Evolutionary conservation across 2,113 vertebrate species (phyloP).

Genomic region (Sinosuthora webbiana): DNA sequence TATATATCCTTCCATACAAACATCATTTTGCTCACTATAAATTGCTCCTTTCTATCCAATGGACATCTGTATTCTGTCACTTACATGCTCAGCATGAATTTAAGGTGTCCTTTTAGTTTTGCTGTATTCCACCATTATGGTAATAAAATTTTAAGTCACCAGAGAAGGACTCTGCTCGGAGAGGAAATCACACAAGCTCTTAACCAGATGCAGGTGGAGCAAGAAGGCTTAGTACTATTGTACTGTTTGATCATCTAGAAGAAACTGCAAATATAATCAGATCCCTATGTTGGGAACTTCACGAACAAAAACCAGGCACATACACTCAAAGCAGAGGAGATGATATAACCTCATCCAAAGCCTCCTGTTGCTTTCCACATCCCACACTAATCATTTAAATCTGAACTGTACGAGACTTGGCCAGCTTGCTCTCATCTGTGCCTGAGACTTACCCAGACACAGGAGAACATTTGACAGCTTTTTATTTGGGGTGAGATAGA

Average conservation of each 20-base stretch:
- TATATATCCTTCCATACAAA: background rate
- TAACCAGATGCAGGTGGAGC: slow-evolving; percentile 51
- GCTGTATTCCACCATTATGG: background rate
- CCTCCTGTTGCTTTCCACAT: slow-evolving; percentile 50
- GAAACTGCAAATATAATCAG: slow-evolving; percentile 61
- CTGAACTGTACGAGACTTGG: background rate
- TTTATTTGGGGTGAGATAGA: background rate
- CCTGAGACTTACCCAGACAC: background rate
- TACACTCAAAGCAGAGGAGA: slow-evolving; percentile 4
- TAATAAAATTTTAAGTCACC: slow-evolving; percentile 24
- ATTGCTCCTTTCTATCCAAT: background rate
- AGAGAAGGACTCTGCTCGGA: background rate
- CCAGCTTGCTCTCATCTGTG: slow-evolving; percentile 16
- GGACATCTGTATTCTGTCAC: background rate
- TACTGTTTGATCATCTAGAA: slow-evolving; percentile 50
- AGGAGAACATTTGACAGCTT: slow-evolving; percentile 1
- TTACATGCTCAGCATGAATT: background rate
- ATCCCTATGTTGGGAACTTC: slow-evolving; percentile 31
- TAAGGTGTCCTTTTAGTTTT: background rate
- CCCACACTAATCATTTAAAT: slow-evolving; percentile 38
- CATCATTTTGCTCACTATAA: background rate
- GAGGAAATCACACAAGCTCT: slow-evolving; percentile 39
- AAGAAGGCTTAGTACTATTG: background rate
- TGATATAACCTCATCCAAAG: slow-evolving; percentile 49
- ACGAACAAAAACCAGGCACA: slow-evolving; percentile 35